A percentile compares a stretch with the other conserved stretches of the same genome.
Conservation (phyloP, 1,140 invertebrate genomes). For the Bactericera cockerelli region DNA sequence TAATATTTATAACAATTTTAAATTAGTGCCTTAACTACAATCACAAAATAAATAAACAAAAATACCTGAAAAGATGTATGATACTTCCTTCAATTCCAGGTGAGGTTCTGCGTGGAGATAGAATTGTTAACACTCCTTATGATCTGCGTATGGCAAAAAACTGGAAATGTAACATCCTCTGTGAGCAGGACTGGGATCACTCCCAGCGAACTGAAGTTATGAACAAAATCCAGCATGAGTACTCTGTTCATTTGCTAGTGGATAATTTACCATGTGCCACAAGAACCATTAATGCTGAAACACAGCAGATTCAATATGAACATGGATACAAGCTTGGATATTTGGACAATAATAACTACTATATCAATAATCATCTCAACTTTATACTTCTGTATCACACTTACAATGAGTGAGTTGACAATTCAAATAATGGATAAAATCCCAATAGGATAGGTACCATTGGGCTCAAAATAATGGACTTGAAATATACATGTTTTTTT, state of each 20-base stretch:
- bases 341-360: conserved; percentile 35
- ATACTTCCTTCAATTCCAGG: conserved; percentile 33
- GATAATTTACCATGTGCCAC: conserved; percentile 96
- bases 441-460: no score
- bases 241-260: conserved; percentile 90
- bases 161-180: conserved; percentile 60
- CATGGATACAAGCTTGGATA: conserved; percentile 81
- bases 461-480: no score
- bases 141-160: conserved; percentile 78
- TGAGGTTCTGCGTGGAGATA: conserved; percentile 67
- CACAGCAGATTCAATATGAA: conserved; percentile 70
- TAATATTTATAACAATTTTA: no score
- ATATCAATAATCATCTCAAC: conserved; percentile 89
- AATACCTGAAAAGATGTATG: no score
- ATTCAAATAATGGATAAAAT: no score
- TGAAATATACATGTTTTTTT: no score
- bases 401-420: conserved; percentile 33
- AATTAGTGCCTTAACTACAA: no score
- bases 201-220: conserved; percentile 61
- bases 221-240: conserved; percentile 80
- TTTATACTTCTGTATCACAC: conserved; percentile 80
- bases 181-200: conserved; percentile 64
- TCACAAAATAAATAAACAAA: no score
- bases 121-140: conserved; percentile 94
- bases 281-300: conserved; percentile 53